These are phyloP conservation scores for Philopotamus ludificatus DNA, from an alignment of 1,140 invertebrate genomes.

Conservation along the genomic window DNA sequence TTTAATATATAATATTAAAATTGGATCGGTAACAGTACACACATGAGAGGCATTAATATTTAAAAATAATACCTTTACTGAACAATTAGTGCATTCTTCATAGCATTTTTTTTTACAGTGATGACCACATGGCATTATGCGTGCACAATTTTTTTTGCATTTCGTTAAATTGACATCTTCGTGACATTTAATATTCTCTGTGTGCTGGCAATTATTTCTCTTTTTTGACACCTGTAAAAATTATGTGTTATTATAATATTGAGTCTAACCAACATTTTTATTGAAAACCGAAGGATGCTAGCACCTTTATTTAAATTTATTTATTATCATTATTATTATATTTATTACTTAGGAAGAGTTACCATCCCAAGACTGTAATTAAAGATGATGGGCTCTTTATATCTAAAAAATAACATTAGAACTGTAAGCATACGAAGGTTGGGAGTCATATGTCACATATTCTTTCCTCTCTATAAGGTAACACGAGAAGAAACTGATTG, in stretches of 20 bases:
- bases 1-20: background rate
- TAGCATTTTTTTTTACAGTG: slow-evolving; percentile 19
- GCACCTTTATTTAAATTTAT: too few relatives aligned
- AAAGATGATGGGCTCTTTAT: too few relatives aligned
- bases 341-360: too few relatives aligned
- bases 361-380: too few relatives aligned
- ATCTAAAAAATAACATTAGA: too few relatives aligned
- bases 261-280: background rate
- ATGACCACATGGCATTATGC: slow-evolving; percentile 26
- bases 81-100: slow-evolving; percentile 8
- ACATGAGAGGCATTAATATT: background rate
- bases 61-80: slow-evolving; percentile 11
- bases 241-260: background rate
- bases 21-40: background rate
- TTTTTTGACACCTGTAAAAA: slow-evolving; percentile 25
- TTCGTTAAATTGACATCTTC: slow-evolving; percentile 19
- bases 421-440: too few relatives aligned
- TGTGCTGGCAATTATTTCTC: slow-evolving; percentile 23
- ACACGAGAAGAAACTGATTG: too few relatives aligned
- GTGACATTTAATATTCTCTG: slow-evolving; percentile 6
- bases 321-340: too few relatives aligned
- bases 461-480: too few relatives aligned
- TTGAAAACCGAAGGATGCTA: background rate
- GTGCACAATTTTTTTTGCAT: too few relatives aligned
- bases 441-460: too few relatives aligned